Conservation (phyloP, 2,888 invertebrate species). For the Pyrgus malvae region DNA sequence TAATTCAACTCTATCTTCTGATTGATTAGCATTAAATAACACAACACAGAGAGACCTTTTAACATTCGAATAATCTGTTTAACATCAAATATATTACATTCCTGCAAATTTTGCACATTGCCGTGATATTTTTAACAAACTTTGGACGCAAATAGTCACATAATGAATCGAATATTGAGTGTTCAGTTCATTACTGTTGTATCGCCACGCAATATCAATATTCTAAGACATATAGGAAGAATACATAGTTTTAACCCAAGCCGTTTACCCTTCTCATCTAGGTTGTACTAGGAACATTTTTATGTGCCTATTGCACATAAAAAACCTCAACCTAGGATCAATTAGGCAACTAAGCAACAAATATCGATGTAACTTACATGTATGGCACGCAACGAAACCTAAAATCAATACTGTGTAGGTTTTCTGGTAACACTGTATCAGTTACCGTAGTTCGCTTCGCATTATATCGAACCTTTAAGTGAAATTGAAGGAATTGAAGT, state of each 20-base stretch:
- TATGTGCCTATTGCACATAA: too few species aligned
- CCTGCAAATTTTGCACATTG: conserved; percentile 58
- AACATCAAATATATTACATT: conserved; percentile 53
- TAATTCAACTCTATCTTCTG: background rate
- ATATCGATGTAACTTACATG: conserved; percentile 18
- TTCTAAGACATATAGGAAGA: background rate
- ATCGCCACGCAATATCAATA: too few species aligned
- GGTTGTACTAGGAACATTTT: too few species aligned
- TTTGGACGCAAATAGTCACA: conserved; percentile 52
- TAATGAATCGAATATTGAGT: conserved; percentile 47
- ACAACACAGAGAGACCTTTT: conserved; percentile 17
- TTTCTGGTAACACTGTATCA: background rate
- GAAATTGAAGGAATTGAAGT: too few species aligned
- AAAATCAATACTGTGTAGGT: conserved; percentile 15
- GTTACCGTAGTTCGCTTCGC: background rate
- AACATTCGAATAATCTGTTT: conserved; percentile 37
- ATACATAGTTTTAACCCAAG: too few species aligned
- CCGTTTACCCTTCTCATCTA: too few species aligned
- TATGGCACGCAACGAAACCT: conserved; percentile 16
- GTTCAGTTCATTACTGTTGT: conserved; percentile 16
- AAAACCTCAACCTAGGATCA: too few species aligned
- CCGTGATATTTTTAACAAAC: conserved; percentile 62
- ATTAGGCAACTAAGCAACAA: conserved; percentile 16
- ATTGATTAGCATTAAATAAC: conserved; percentile 2
- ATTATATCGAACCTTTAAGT: too few species aligned